Conservation (phyloP, 2,797 vertebrate species). For the Thripadectes ignobilis region DNA sequence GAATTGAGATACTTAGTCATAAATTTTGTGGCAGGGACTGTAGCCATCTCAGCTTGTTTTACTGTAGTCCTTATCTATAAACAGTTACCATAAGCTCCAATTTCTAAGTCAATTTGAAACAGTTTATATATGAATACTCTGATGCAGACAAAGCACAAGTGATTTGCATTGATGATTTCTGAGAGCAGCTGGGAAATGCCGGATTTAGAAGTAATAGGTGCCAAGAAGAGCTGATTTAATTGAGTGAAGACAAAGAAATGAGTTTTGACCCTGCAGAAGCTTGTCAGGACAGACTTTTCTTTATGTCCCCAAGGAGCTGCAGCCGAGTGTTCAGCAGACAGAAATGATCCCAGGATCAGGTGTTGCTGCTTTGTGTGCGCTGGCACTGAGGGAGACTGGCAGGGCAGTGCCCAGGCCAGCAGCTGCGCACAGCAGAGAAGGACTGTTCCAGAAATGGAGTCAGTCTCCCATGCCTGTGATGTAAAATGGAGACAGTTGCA, state of each 20-base stretch:
- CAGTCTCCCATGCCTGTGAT: neutral
- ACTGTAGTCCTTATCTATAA: neutral
- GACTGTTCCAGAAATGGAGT: constrained; percentile 23
- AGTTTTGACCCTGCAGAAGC: constrained; percentile 17
- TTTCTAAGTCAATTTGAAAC: neutral
- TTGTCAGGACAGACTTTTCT: constrained; percentile 9
- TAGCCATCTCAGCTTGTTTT: neutral
- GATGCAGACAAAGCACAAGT: neutral
- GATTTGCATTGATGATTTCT: constrained; percentile 15
- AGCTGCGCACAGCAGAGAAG: neutral
- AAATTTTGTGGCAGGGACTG: neutral
- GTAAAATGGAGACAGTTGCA: neutral
- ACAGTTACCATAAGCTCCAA: neutral
- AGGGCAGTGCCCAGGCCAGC: neutral
- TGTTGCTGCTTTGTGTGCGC: constrained; percentile 41
- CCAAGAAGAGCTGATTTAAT: constrained; percentile 40
- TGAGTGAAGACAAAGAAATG: constrained; percentile 28
- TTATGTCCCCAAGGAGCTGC: constrained; percentile 34
- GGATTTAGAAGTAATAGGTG: neutral
- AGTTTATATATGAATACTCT: neutral
- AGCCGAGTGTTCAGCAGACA: neutral
- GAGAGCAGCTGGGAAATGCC: constrained; percentile 31
- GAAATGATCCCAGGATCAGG: constrained; percentile 50
- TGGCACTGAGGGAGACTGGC: neutral
- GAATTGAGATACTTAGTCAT: neutral